Conservation (phyloP, 2,113 vertebrate species). For the Cebus imitator region DNA sequence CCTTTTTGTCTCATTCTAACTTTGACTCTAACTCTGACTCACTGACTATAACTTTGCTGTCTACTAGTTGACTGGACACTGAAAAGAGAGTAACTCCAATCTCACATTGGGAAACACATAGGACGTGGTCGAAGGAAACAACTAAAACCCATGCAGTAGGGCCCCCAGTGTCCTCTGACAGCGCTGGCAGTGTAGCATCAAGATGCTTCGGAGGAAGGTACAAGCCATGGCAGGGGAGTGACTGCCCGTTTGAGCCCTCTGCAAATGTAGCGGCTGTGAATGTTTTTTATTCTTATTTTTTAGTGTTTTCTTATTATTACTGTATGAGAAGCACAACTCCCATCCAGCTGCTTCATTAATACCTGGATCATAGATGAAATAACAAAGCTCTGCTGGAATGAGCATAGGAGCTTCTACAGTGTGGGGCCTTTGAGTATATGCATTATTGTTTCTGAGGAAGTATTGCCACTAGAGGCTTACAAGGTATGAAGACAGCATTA, state of each 20-base stretch:
- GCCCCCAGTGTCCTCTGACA: neutral
- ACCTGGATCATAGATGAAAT: conserved; percentile 25
- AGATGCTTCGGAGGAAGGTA: neutral
- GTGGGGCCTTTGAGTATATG: accelerated
- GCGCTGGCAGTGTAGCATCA: accelerated
- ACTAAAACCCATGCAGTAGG: neutral
- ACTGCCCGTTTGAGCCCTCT: conserved; percentile 7
- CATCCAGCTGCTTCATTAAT: conserved; percentile 40
- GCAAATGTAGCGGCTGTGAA: neutral
- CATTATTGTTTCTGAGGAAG: conserved; percentile 51
- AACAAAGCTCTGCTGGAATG: conserved; percentile 2
- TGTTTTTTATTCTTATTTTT: neutral
- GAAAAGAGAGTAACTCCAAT: neutral
- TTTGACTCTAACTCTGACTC: neutral
- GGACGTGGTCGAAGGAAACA: neutral
- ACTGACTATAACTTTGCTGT: neutral
- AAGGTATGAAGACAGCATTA: neutral
- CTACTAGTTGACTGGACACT: neutral
- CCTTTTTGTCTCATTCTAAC: neutral
- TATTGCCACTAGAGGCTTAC: neutral
- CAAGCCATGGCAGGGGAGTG: neutral
- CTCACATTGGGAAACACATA: neutral
- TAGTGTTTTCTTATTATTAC: conserved; percentile 6
- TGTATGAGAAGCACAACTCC: conserved; percentile 43
- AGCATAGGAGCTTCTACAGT: neutral